Base-by-base conservation (phyloP, 2,113 vertebrate species). In the Porphyrio hochstetteri region DNA sequence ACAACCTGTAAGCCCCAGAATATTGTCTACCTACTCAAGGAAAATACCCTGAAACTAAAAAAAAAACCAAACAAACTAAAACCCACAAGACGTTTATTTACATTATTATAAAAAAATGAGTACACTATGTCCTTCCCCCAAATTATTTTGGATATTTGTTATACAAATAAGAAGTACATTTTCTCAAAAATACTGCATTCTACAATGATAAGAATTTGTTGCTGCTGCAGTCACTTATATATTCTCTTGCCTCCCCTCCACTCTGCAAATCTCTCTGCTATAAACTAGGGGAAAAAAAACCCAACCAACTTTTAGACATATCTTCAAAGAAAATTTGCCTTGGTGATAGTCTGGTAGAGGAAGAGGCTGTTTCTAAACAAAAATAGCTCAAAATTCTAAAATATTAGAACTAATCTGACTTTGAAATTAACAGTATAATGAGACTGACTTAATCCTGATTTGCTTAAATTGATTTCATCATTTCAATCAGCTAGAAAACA, bases 341-440 rank as follows among this genome's bases (percentile, higher is more conserved):
- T 77, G 23, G 7, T 68, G 10, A 48, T 53, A 76, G 18, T 40
- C 48, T 72, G 6, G 16, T 57, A 63, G 36, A 4, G 10, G 12
- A 69, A 88, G 28, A 76, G 21, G 15, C 1, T 76, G 29, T 69
- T 68, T 86, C 50, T 86, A 77, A 83, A 61, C 7, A 83, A 77
- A 90, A 79, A 35, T 40, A 76, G 5, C 25, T 56, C 23, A 77
- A 80, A 86, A 95, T 33, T 69, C 17, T 72, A 53, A 90, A 92
- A 38, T 69, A 57, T 46, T 82, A 25, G 13, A 55, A 50, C 46
- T 88, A 53, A 70, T 82, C 24, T 90, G 18, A 55, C n/a, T 78
- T 90, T 14, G 4, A 92, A 87, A 82, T 90, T 79, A 60, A 52
- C 13, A 75, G 90, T 67, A 90, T 82, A 68, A 67, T 82, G 65